phyloP scores from a whole-genome alignment of 2,888 invertebrate genomes.

The Ashinkailepas kermadecensis region DNA sequence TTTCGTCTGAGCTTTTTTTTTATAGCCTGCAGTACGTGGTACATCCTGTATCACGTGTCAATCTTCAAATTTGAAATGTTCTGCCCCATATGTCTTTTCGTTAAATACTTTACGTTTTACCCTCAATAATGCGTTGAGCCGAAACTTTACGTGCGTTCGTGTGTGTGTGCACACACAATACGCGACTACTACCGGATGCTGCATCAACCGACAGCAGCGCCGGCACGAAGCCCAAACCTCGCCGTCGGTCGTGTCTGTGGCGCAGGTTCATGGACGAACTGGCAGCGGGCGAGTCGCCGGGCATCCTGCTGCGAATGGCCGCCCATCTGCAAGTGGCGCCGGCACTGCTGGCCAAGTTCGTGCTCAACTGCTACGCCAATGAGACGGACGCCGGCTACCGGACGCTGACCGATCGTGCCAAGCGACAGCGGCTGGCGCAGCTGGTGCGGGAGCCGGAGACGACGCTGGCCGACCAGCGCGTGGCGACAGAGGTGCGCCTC shows the following conservation, averaged over 20 bases:
- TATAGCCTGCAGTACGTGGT: no score
- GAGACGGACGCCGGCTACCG: conserved; percentile 28
- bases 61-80: no score
- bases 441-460: conserved; percentile 12
- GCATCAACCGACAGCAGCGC: no score
- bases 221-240: no score
- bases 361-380: conserved; percentile 50
- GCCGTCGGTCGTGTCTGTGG: conserved; percentile 36
- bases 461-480: neutral
- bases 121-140: no score
- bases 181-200: no score
- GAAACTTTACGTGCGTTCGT: no score
- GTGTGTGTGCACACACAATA: no score
- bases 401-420: neutral
- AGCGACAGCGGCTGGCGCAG: conserved; percentile 6
- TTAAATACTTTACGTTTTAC: no score
- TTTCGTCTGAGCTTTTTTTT: no score
- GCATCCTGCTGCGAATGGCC: conserved; percentile 56
- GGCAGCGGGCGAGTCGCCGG: conserved; percentile 46
- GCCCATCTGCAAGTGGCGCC: conserved; percentile 50
- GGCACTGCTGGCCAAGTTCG: conserved; percentile 52
- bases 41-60: no score
- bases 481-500: conserved; percentile 24
- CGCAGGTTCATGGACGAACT: conserved; percentile 44
- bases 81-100: no score